Evolutionary conservation across 2,888 invertebrate genomes (phyloP).

Genomic region (Apomyelois bistriatella): DNA sequence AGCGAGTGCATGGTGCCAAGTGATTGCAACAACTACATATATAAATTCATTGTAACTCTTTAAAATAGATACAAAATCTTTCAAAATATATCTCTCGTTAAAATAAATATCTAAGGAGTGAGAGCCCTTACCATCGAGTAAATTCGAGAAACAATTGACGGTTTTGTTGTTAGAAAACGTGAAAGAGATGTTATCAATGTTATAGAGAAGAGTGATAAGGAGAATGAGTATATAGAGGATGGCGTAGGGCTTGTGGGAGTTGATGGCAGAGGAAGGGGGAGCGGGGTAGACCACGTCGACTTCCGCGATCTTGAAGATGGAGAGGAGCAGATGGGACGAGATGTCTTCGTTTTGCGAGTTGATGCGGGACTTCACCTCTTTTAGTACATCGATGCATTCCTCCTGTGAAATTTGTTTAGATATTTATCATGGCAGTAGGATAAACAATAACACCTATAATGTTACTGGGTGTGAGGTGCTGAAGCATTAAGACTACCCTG

Average conservation of each 20-base stretch:
- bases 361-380: slow-evolving; percentile 90
- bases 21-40: slow-evolving; percentile 52
- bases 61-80: slow-evolving; percentile 66
- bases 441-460: neutral
- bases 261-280: slow-evolving; percentile 78
- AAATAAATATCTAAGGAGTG: slow-evolving; percentile 44
- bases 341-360: slow-evolving; percentile 92
- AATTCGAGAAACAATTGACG: slow-evolving; percentile 66
- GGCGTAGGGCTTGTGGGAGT: slow-evolving; percentile 43
- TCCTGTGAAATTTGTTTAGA: slow-evolving; percentile 79
- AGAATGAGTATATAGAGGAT: slow-evolving; percentile 51
- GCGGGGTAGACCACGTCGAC: slow-evolving; percentile 90
- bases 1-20: slow-evolving; percentile 70
- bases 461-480: too few species aligned
- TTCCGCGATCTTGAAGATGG: slow-evolving; percentile 95
- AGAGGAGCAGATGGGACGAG: slow-evolving; percentile 91
- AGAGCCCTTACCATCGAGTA: slow-evolving; percentile 44
- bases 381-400: slow-evolving; percentile 90
- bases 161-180: slow-evolving; percentile 32
- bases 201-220: slow-evolving; percentile 48
- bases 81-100: slow-evolving; percentile 59
- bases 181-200: slow-evolving; percentile 38
- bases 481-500: too few species aligned
- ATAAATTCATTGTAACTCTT: slow-evolving; percentile 67
- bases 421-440: neutral